Base-by-base conservation (phyloP, 2,888 invertebrate genomes). In the Drosophila diplacantha region DNA sequence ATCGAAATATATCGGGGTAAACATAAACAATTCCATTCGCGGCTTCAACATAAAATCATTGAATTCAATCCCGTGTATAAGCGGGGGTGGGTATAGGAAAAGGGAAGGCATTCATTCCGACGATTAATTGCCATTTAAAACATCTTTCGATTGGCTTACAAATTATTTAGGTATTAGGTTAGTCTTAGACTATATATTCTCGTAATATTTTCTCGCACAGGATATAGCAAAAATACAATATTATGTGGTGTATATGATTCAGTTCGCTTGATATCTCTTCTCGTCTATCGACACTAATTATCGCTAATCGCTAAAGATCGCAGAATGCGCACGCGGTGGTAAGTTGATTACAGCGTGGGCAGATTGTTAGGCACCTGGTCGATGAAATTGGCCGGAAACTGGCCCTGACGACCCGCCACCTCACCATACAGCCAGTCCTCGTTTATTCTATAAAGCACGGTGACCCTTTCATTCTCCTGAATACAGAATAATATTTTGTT, bases 381-480 rank as follows among this genome's bases (percentile, higher is more conserved):
- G 63, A 95, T 92, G 87, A 93, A 95, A 89, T 93, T 93, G 29
- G 91, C 90, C 55, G 95, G 95, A 88, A 95, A 95, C 86, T 95
- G 94, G 71, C 95, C 95, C 83, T 89, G 91, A 68, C 89, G 87
- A 32, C 92, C 92, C 62, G 91, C 90, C 72, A 91, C 91, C 85
- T 93, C 93, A 16, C 95, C 95, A 83, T 91, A 93, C 60, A 93
- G 90, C 95, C 95, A 95, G 76, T 94, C 93, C 51, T 92, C 91
- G 78, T 93, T 93, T 74, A 95, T 90, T 88, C 91, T 92, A 72
- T 92, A 91, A 39, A 92, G 89, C 56, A 95, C 91, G 50, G 88
- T 90, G 49, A 95, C 91, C 65, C 90, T 87, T 75, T 91, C 91
- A 60, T 91, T 91, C 86, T 91, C 91, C 91, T 92, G 71, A 11